phyloP scores from a whole-genome alignment of 2,888 invertebrate genomes.

The Cantharis nigra region DNA sequence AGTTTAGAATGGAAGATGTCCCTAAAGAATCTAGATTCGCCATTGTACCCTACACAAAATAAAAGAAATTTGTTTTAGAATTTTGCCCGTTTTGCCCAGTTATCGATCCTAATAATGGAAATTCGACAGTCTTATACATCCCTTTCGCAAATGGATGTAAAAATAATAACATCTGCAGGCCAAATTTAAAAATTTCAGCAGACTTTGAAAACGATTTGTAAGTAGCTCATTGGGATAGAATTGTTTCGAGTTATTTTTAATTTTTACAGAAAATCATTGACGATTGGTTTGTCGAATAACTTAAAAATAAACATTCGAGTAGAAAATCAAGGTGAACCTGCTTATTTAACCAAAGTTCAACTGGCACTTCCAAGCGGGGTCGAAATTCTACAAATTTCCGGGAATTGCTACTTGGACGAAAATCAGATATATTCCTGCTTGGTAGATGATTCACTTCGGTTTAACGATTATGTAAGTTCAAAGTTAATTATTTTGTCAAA shows the following conservation, averaged over 20 bases:
- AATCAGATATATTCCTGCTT: constrained; percentile 33
- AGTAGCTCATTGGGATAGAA: not conserved
- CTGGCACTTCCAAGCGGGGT: constrained; percentile 36
- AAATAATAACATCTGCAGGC: constrained; percentile 59
- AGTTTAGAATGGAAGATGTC: too few species aligned
- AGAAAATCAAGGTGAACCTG: constrained; percentile 50
- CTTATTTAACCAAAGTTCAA: constrained; percentile 43
- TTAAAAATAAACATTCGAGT: constrained; percentile 41
- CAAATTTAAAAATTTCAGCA: constrained; percentile 56
- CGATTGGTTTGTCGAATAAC: constrained; percentile 45
- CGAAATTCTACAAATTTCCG: constrained; percentile 38
- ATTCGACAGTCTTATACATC: constrained; percentile 32
- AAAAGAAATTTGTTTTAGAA: not conserved
- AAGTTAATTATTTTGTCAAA: not conserved
- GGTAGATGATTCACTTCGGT: constrained; percentile 38
- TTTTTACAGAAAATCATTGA: constrained; percentile 36
- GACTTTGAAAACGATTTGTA: constrained; percentile 45
- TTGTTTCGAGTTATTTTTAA: not conserved
- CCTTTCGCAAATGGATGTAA: constrained; percentile 60
- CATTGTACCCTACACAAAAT: too few species aligned
- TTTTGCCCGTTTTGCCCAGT: constrained; percentile 37
- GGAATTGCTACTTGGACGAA: constrained; percentile 33
- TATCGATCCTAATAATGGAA: constrained; percentile 27
- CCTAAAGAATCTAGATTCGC: too few species aligned
- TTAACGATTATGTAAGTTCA: constrained; percentile 32